These are phyloP conservation scores for Porphyrio hochstetteri DNA, from an alignment of 2,113 vertebrate species.

Conservation along the genomic window DNA sequence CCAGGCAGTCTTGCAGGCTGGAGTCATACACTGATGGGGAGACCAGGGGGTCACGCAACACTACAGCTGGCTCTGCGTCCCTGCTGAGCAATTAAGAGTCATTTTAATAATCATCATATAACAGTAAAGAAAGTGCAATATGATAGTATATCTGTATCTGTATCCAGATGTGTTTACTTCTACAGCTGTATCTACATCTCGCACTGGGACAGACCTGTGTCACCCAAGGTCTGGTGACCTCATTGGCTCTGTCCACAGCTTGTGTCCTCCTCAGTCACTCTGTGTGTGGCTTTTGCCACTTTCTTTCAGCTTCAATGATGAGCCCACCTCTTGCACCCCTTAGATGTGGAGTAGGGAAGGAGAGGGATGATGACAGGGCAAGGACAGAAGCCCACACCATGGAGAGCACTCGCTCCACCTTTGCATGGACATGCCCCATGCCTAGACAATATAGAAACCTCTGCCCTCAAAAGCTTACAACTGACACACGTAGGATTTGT, in stretches of 20 bases:
- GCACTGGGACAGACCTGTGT: background rate
- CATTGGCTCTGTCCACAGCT: background rate
- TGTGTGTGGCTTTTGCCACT: background rate
- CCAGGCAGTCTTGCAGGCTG: background rate
- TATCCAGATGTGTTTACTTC: background rate
- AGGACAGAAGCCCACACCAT: no score
- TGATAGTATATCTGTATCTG: background rate
- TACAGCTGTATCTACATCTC: fast-evolving
- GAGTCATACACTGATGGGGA: background rate
- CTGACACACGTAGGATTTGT: fast-evolving
- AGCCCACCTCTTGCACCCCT: background rate
- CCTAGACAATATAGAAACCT: background rate
- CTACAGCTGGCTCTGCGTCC: background rate
- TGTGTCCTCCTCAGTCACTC: fast-evolving
- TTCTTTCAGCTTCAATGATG: background rate
- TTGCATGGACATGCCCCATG: background rate
- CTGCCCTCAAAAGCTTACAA: background rate
- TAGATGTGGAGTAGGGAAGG: background rate
- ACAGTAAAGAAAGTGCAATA: background rate
- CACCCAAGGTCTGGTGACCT: background rate
- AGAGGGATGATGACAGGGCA: fast-evolving
- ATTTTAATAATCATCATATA: background rate
- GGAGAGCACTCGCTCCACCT: background rate
- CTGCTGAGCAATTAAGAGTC: background rate
- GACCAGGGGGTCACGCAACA: background rate